phyloP scores from a whole-genome alignment of 2,888 invertebrate species.

The Schrankia costaestrigalis region DNA sequence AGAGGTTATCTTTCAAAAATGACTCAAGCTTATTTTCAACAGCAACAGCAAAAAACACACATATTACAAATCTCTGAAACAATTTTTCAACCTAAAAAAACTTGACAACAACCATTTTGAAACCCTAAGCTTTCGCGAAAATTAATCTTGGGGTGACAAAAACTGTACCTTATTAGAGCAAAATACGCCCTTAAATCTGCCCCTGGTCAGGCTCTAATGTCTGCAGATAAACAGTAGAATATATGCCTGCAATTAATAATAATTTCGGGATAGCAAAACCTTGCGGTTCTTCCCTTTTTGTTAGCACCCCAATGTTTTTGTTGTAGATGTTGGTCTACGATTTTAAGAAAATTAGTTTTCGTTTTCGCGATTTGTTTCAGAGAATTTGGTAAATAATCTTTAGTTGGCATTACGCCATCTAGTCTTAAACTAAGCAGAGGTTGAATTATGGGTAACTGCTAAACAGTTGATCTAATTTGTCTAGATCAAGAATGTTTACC shows the following conservation, averaged over 20 bases:
- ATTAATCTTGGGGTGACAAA: conserved; percentile 59
- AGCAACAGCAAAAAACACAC: conserved; percentile 6
- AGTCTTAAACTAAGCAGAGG: too few relatives aligned
- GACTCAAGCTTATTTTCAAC: background rate
- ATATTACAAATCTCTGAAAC: conserved; percentile 23
- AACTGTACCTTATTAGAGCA: conserved; percentile 71
- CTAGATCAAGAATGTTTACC: too few relatives aligned
- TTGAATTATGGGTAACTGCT: too few relatives aligned
- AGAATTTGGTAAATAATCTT: too few relatives aligned
- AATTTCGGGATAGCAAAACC: conserved; percentile 69
- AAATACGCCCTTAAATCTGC: conserved; percentile 34
- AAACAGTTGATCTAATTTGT: too few relatives aligned
- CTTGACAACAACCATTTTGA: conserved; percentile 38
- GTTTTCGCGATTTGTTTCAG: too few relatives aligned
- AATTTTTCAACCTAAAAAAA: conserved; percentile 31
- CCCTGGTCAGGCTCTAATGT: conserved; percentile 51
- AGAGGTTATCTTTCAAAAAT: background rate
- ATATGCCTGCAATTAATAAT: conserved; percentile 74
- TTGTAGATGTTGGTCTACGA: conserved; percentile 23
- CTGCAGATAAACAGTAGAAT: conserved; percentile 70
- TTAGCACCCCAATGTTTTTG: conserved; percentile 40
- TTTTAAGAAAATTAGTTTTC: conserved; percentile 63
- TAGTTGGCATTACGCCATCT: too few relatives aligned
- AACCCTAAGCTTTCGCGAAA: conserved; percentile 44
- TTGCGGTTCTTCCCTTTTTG: conserved; percentile 45